Percentiles rank a stretch among this genome's conserved stretches.
Evolutionary conservation across 2,113 vertebrate genomes (phyloP).

Genomic region (Chaetorhynchus papuensis): DNA sequence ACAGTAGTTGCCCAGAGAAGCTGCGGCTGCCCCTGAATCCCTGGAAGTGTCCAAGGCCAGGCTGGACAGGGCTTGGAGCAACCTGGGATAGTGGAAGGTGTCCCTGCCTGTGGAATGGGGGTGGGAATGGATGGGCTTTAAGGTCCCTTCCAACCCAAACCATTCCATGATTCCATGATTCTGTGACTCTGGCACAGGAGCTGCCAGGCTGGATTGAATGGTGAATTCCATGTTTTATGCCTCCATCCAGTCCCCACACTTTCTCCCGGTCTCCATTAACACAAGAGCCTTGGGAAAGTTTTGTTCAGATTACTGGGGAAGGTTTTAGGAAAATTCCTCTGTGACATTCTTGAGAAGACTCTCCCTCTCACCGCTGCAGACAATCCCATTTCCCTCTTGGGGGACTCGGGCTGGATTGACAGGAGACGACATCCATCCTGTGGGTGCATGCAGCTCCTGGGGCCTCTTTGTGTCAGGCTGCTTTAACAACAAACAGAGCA

Average conservation of each 20-base stretch:
- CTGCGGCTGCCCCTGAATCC: background rate
- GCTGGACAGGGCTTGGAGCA: fast-evolving
- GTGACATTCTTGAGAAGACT: background rate
- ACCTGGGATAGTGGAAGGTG: fast-evolving
- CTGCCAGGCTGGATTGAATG: background rate
- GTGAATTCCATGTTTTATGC: background rate
- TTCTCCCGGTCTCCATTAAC: background rate
- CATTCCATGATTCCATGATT: background rate
- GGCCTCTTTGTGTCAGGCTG: constrained; percentile 51
- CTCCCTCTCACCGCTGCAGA: background rate
- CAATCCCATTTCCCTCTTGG: background rate
- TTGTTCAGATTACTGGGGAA: background rate
- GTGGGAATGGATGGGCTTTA: background rate
- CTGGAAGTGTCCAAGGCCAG: background rate
- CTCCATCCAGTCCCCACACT: background rate
- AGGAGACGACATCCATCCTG: constrained; percentile 36
- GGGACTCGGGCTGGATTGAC: constrained; percentile 26
- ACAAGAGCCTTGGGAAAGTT: background rate
- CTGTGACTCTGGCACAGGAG: background rate
- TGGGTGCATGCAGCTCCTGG: constrained; percentile 13
- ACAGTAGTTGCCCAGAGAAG: background rate
- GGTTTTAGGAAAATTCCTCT: constrained; percentile 26
- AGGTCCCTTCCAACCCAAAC: background rate
- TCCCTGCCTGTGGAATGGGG: background rate
- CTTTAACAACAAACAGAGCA: constrained; percentile 44